These are phyloP conservation scores for Zaprionus vittiger DNA, from an alignment of 1,140 invertebrate species.

Conservation along the genomic window DNA sequence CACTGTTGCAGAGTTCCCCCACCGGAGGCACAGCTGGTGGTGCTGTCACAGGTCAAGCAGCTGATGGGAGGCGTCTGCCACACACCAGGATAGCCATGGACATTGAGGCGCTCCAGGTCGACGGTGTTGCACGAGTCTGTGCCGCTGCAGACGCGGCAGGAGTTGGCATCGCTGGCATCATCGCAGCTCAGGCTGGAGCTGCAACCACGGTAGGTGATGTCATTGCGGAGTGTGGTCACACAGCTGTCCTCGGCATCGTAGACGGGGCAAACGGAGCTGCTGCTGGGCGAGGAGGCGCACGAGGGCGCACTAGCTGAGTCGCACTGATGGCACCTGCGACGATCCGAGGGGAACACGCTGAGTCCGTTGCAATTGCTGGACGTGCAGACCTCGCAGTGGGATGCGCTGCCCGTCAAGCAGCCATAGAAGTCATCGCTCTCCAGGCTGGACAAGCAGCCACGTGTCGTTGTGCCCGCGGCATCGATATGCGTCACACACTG, in stretches of 20 bases:
- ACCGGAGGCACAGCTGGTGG: constrained; percentile 29
- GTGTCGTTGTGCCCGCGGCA: constrained; percentile 48
- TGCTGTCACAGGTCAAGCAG: constrained; percentile 55
- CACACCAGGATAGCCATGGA: constrained; percentile 62
- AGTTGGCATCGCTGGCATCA: constrained; percentile 53
- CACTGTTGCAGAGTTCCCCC: constrained; percentile 40
- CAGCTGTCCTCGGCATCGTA: constrained; percentile 62
- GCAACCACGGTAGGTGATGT: constrained; percentile 68
- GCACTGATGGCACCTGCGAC: constrained; percentile 67
- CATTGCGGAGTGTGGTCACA: constrained; percentile 60
- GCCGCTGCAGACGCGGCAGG: constrained; percentile 61
- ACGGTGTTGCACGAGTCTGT: constrained; percentile 66
- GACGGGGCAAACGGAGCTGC: constrained; percentile 61
- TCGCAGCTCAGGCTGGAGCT: constrained; percentile 59
- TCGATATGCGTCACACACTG: constrained; percentile 67
- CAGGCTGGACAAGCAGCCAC: constrained; percentile 64
- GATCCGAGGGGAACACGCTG: constrained; percentile 56
- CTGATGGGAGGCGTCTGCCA: constrained; percentile 71
- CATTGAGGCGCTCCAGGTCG: constrained; percentile 45
- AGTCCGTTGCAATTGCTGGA: constrained; percentile 68
- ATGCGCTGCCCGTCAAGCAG: constrained; percentile 54
- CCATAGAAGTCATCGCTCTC: constrained; percentile 48
- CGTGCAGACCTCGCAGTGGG: constrained; percentile 57
- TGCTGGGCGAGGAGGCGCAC: constrained; percentile 54
- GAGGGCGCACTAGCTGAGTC: constrained; percentile 41